Percentiles rank a stretch among this genome's conserved stretches.
These are phyloP conservation scores for Melanotaenia nigrans DNA, from an alignment of 2,797 vertebrate species.

Conservation along the genomic window DNA sequence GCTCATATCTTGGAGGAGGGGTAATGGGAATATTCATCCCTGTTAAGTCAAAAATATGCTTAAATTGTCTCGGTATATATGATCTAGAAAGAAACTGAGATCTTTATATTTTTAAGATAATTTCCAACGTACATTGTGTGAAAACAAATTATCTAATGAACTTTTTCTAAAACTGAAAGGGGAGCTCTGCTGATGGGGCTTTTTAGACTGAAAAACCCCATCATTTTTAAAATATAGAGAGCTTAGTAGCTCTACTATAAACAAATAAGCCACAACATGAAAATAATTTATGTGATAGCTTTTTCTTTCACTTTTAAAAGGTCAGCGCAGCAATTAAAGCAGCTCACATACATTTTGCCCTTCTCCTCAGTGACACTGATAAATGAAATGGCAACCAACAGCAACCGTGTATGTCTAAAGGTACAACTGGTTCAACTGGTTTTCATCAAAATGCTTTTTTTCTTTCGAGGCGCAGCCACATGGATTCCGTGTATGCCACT, in stretches of 20 bases:
- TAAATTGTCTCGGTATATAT: slow-evolving; percentile 19
- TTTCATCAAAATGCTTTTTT: slow-evolving; percentile 27
- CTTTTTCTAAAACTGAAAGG: slow-evolving; percentile 15
- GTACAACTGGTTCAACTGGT: slow-evolving; percentile 63
- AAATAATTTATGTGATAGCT: slow-evolving; percentile 49
- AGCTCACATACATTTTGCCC: slow-evolving; percentile 29
- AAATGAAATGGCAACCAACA: slow-evolving; percentile 32
- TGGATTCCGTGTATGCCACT: slow-evolving; percentile 58
- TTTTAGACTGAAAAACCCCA: slow-evolving; percentile 22
- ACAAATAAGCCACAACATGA: slow-evolving; percentile 42
- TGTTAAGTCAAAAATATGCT: slow-evolving; percentile 30
- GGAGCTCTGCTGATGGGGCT: slow-evolving; percentile 3
- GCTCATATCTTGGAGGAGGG: slow-evolving; percentile 33
- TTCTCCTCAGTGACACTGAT: slow-evolving; percentile 20
- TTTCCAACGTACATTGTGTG: not conserved
- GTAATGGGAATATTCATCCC: slow-evolving; percentile 36
- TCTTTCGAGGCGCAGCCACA: slow-evolving; percentile 10
- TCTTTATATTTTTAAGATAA: not conserved
- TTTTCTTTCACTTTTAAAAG: slow-evolving; percentile 46
- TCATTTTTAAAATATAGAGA: not conserved
- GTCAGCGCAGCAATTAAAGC: slow-evolving; percentile 65
- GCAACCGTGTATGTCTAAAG: slow-evolving; percentile 9
- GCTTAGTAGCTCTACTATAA: slow-evolving; percentile 3
- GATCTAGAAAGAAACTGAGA: slow-evolving; percentile 14
- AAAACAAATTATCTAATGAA: not conserved